phyloP scores from a whole-genome alignment of 2,113 vertebrate genomes.

The Crocuta crocuta region DNA sequence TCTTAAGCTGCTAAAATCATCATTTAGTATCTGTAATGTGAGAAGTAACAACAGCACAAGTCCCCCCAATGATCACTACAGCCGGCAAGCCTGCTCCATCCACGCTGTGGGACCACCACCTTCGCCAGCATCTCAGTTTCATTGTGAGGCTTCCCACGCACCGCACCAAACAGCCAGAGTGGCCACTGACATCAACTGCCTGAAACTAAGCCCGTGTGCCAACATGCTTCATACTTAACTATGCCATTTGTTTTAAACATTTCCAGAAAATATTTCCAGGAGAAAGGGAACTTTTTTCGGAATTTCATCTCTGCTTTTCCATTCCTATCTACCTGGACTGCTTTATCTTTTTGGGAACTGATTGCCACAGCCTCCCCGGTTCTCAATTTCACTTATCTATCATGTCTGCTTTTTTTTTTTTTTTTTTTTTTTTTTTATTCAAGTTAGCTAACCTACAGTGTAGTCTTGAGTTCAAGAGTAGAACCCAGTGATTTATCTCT shows the following conservation, averaged over 20 bases:
- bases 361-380: neutral
- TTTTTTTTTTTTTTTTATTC: too few species aligned
- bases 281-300: neutral
- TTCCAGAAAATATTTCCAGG: neutral
- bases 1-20: slow-evolving; percentile 39
- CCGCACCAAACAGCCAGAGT: neutral
- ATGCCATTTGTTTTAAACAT: neutral
- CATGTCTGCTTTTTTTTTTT: too few species aligned
- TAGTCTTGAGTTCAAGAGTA: too few species aligned
- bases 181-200: neutral
- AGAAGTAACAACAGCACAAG: neutral
- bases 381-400: neutral
- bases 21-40: neutral
- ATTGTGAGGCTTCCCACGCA: neutral
- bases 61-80: neutral
- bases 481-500: too few species aligned
- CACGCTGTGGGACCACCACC: neutral
- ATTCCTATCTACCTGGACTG: neutral
- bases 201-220: neutral
- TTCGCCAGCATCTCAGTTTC: neutral
- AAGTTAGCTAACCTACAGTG: too few species aligned
- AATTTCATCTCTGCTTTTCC: neutral
- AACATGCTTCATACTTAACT: neutral
- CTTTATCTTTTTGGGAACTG: neutral
- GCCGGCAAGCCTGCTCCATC: neutral